Evolutionary conservation across 2,888 invertebrate genomes (phyloP), one percentile per base, ranked within the genome.

Genomic region (Dioctria linearis): DNA sequence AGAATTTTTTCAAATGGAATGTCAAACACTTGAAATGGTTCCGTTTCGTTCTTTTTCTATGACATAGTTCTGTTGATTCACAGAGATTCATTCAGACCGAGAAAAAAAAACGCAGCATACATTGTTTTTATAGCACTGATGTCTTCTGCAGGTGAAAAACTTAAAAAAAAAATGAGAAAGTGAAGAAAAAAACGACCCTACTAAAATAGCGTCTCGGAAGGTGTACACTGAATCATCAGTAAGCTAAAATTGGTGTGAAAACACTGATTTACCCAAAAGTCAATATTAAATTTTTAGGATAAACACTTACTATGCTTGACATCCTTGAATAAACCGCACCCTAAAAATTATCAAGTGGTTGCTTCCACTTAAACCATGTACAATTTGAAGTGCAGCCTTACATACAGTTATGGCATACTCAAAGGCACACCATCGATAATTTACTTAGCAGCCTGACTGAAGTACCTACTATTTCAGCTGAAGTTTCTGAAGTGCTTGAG

Each of bases 251-350:
- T 54, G 54, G 54, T 54, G 54, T 54, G 54, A 54, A 54, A 54
- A 54, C 54, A 54, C 9, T 54, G 54, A 54, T 54, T 54, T 54
- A 54, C 11, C 11, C 54, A 54, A 54, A 54, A 11, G 54, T 54
- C 54, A 54, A 54, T n/a, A 54, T 54, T 4, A 54, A 54, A 54
- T 54, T 54, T 54, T 54, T 54, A 54, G 11, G n/a, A 54, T 11
- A 54, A 54, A 54, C 54, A 54, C 54, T 54, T 54, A n/a, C 6
- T n/a, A 8, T n/a, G n/a, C 54, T 54, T n/a, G 54, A 54, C 54
- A 54, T 54, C 11, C 54, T n/a, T 54, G 11, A 11, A 54, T 54
- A 54, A 8, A 4, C 54, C 4, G 54, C 54, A 54, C 54, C 54
- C 54, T 11, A 54, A 54, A 25, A 54, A 4, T 54, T 54, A 54